Base-by-base conservation (phyloP, 2,888 invertebrate species). In the Mellilla xanthometata region DNA sequence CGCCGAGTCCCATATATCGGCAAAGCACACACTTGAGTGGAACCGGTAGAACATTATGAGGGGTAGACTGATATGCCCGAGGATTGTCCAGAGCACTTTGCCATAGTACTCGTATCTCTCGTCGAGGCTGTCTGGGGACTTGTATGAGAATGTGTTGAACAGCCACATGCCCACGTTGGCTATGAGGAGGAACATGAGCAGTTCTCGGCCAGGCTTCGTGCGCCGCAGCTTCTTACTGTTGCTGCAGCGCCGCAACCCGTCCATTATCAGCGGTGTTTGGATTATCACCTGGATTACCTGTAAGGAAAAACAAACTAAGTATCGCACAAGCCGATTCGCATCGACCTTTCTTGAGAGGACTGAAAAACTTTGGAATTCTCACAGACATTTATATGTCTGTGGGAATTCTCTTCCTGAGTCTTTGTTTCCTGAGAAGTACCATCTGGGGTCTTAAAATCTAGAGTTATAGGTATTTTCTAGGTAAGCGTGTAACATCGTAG, bases 131-230 rank as follows among this genome's bases (percentile, higher is more conserved):
- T 90, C 90, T 0, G 87, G 88, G 0, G 88, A 87, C 55, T 91
- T 91, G 62, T 86, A 89, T 1, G 90, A 90, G 81, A 95, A 95
- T 0, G 95, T 94, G 68, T 94, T 92, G 61, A 93, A 91, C 39
- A 95, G 90, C 95, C 95, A 95, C 89, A 95, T 91, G 30, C 94
- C 93, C 4, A 95, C 92, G 74, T 96, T 96, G 57, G 93, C 90
- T 43, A 95, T 93, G 12, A 95, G 90, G 27, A 95, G 87, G 80
- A 95, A 95, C 61, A 94, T 95, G 31, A 95, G 90, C 12, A 95
- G 80, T 64, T 95, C 95, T 2, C 95, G 85, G 2, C 95, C 95
- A 0, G 95, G 95, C 69, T 95, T 95, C 48, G 85, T 79, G 30
- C 91, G 90, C 6, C 93, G 91, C 1, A 94, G 85, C 36, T 91